A percentile compares a stretch with the other conserved stretches of the same genome.
These are phyloP conservation scores for Buphagus erythrorhynchus DNA, from an alignment of 2,797 vertebrate genomes.

Conservation along the genomic window DNA sequence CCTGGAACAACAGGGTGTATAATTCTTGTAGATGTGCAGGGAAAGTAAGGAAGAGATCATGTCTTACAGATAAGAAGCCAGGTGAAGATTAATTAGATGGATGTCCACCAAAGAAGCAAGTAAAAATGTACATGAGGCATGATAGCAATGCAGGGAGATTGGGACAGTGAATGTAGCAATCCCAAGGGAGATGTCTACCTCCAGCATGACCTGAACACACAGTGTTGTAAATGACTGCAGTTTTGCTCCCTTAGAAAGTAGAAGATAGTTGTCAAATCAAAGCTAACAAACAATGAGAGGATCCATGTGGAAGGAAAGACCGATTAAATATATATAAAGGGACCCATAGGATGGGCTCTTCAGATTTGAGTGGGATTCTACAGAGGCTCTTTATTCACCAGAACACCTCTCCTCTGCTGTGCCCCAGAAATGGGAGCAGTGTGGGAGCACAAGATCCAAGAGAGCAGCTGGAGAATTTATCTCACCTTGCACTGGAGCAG, in stretches of 20 bases:
- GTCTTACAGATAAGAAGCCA: background rate
- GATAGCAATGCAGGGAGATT: background rate
- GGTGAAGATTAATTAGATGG: background rate
- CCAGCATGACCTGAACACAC: background rate
- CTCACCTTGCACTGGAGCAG: background rate
- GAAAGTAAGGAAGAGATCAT: background rate
- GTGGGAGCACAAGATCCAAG: background rate
- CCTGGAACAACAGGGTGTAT: background rate
- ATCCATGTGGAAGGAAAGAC: background rate
- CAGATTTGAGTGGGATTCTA: background rate
- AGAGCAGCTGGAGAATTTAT: background rate
- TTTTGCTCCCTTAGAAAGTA: background rate
- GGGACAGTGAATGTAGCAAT: background rate
- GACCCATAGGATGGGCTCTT: background rate
- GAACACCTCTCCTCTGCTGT: background rate
- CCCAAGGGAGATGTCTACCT: background rate
- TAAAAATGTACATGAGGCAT: background rate
- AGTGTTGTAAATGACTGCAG: background rate
- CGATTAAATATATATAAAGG: background rate
- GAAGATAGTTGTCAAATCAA: background rate
- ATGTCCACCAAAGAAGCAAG: background rate
- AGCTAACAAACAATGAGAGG: background rate
- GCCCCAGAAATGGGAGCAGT: background rate
- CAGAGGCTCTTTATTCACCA: background rate
- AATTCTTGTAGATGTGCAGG: background rate